Conservation (phyloP, 2,888 invertebrate species). For the Elegia similella region DNA sequence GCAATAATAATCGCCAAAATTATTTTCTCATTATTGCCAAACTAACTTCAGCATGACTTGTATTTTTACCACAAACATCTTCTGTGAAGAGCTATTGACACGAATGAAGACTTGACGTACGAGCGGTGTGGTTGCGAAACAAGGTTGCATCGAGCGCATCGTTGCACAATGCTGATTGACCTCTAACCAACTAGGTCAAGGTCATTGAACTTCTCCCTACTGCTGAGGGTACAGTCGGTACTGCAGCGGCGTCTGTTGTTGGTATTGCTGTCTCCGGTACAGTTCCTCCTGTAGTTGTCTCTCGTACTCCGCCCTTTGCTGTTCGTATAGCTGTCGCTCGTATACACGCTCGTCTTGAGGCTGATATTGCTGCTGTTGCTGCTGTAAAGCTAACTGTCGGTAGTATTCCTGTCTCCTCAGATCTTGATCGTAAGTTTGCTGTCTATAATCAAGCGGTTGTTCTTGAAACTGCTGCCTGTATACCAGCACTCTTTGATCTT, state of each 20-base stretch:
- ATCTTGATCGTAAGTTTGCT: constrained; percentile 14
- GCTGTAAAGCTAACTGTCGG: constrained; percentile 19
- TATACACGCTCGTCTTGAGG: constrained; percentile 15
- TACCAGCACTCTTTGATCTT: constrained; percentile 25
- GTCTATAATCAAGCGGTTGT: constrained; percentile 24
- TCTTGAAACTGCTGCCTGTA: constrained; percentile 19
- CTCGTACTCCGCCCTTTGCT: constrained; percentile 34
- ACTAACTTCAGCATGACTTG: neutral
- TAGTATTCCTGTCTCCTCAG: constrained; percentile 18
- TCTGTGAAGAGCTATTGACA: constrained; percentile 9
- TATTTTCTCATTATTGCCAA: neutral
- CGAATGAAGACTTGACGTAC: constrained; percentile 1
- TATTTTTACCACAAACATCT: neutral
- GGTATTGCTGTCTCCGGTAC: constrained; percentile 37
- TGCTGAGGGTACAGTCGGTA: constrained; percentile 41
- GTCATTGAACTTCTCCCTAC: constrained; percentile 48
- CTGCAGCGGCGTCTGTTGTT: constrained; percentile 42
- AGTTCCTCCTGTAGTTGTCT: constrained; percentile 35
- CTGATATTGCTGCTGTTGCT: constrained; percentile 27
- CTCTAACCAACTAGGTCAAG: constrained; percentile 64
- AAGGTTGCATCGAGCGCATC: constrained; percentile 36
- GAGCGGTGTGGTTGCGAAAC: constrained; percentile 19
- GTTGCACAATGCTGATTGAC: constrained; percentile 41
- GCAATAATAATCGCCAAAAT: constrained; percentile 5
- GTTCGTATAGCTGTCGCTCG: constrained; percentile 40